Base-by-base conservation (phyloP, 2,797 vertebrate species). In the Hybognathus amarus region DNA sequence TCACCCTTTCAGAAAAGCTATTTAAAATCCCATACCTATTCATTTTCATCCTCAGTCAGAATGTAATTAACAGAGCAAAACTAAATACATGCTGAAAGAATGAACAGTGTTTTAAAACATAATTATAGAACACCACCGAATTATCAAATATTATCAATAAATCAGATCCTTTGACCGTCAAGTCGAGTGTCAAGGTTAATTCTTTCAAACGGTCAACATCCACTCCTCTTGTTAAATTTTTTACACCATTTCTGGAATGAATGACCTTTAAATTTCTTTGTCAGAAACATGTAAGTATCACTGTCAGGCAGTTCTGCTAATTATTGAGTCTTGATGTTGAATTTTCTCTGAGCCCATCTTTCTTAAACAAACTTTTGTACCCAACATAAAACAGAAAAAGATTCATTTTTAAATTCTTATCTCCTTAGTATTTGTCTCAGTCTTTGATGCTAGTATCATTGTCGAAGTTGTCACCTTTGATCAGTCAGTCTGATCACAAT, bases 251-350 rank as follows among this genome's bases (percentile, higher is more conserved):
- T 87, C 64, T 61, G 5, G 71, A 85, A 59, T 75, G 71, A 79
- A 77, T 84, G 87, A 80, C 38, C 38, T 87, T 82, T 15, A 7
- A 75, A 79, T 90, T 91, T 91, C 91, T 87, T 89, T 67, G 27
- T 87, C 88, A 85, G 54, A 88, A 92, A 91, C 91, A 93, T 93
- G 93, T 93, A 93, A 91, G 93, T 93, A 92, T 92, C 92, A 90
- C 91, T 91, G 90, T 91, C 92, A 89, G 90, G 92, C 90, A 87
- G 85, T 91, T 92, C 85, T 79, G 89, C 90, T 94, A 93, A 94
- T 94, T 93, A 92, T 92, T 91, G 89, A 93, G 88, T 90, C 87
- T 93, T 93, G 91, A 94, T 92, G 88, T 90, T 92, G 90, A 89
- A 89, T 89, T 92, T 93, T 82, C 75, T 77, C 83, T 45, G 70